Conservation (phyloP, 2,797 vertebrate genomes). For the Girardinus metallicus region DNA sequence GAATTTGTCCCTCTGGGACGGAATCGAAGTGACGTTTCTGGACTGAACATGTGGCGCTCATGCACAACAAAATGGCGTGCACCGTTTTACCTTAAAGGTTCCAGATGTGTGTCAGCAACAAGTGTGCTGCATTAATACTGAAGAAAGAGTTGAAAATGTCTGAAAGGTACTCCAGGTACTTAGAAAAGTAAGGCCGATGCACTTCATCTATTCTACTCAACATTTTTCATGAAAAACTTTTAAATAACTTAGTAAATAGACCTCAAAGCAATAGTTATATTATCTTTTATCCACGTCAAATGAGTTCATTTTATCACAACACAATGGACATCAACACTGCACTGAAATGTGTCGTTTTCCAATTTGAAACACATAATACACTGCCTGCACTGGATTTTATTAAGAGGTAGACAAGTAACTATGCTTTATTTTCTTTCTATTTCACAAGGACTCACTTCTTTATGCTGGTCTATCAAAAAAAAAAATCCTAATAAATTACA, state of each 20-base stretch:
- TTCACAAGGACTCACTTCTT: neutral
- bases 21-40: neutral
- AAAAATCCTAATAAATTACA: neutral
- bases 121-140: neutral
- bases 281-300: neutral
- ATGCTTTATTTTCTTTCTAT: neutral
- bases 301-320: neutral
- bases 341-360: neutral
- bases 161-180: neutral
- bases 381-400: neutral
- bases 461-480: neutral
- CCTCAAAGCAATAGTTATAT: neutral
- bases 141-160: neutral
- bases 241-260: neutral
- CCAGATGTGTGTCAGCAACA: neutral
- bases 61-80: neutral
- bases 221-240: neutral
- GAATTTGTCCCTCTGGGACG: neutral
- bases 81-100: neutral
- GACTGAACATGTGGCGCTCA: neutral
- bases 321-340: neutral
- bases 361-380: neutral
- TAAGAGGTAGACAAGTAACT: neutral
- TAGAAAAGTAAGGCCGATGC: neutral
- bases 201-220: neutral